phyloP scores from a whole-genome alignment of 30 jellyfish, hydroid and myxozoan species.

The Phacellophora camtschatica region DNA sequence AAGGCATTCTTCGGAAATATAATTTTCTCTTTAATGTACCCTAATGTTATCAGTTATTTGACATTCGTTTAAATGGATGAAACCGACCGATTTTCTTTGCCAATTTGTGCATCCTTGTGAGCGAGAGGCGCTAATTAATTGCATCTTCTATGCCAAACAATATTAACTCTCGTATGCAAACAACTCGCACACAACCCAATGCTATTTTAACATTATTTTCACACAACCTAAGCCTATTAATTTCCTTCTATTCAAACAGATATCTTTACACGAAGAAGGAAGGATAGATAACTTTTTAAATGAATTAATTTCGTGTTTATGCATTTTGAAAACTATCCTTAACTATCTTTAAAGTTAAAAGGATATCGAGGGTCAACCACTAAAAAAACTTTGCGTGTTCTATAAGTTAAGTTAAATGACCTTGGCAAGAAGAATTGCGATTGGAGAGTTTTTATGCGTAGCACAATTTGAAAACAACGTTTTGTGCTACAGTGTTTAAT shows the following conservation, averaged over 20 bases:
- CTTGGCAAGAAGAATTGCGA: too few relatives aligned
- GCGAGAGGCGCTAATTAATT: slow-evolving; percentile 8
- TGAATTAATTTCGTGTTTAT: slow-evolving; percentile 25
- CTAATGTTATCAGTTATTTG: background rate
- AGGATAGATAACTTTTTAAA: slow-evolving; percentile 33
- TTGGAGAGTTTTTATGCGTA: too few relatives aligned
- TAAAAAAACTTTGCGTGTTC: background rate
- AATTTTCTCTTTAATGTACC: background rate
- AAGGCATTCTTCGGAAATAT: background rate
- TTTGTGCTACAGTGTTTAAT: too few relatives aligned
- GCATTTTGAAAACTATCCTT: background rate
- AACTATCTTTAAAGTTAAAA: slow-evolving; percentile 9
- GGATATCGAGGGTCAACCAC: background rate
- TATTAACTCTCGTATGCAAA: background rate
- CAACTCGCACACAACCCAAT: too few relatives aligned
- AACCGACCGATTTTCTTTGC: slow-evolving; percentile 31
- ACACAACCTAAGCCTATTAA: background rate
- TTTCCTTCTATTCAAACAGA: background rate
- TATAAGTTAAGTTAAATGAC: background rate
- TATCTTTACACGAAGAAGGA: slow-evolving; percentile 11
- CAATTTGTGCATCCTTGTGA: background rate
- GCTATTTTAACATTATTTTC: too few relatives aligned
- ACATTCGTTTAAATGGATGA: background rate
- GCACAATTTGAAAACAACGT: too few relatives aligned
- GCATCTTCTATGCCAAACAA: slow-evolving; percentile 29